Evolutionary conservation across 2,113 vertebrate species (phyloP), one percentile per base, ranked within the genome.

Genomic region (Ibidorhyncha struthersii): DNA sequence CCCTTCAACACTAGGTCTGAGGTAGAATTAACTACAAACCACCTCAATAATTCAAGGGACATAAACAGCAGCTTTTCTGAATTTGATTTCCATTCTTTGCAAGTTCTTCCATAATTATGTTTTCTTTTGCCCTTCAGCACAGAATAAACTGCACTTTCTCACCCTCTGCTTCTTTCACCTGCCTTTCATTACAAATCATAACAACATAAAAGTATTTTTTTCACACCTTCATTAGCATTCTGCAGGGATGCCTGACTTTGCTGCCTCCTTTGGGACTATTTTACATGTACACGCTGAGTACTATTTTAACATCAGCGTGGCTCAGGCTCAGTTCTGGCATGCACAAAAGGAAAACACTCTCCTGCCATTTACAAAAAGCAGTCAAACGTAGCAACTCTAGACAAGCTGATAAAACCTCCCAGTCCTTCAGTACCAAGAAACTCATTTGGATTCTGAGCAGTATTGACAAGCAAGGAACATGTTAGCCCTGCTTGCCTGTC

Each of bases 71-170:
- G 45, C n/a, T 80, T 86, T 94, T 72, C 87, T 38, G 74, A 91
- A 88, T 88, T 86, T 90, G 36, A 90, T 79, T 90, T 91, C 74
- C 15, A 12, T 67, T 85, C 83, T 47, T 82, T 15, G 22, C 27
- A 84, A 91, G 56, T 89, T 85, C 71, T 82, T 65, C 78, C 71
- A 79, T 82, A 95, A 96, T 76, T 90, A 69, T 76, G 50, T 89
- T 89, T 82, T 90, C 65, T 85, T 94, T 82, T 73, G 66, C 91
- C 91, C 66, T 95, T 89, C 86, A 76, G 69, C 81, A 85, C 13
- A 65, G 80, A 81, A 91, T 30, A 66, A 93, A 74, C 53, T 34
- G 56, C 62, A 72, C 55, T 80, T 82, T 85, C 86, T 91, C 78
- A 91, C 58, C 22, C 62, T 63, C 65, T 52, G 23, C 27, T 91